Conservation (phyloP, 2,113 vertebrate species). For the Callithrix jacchus region DNA sequence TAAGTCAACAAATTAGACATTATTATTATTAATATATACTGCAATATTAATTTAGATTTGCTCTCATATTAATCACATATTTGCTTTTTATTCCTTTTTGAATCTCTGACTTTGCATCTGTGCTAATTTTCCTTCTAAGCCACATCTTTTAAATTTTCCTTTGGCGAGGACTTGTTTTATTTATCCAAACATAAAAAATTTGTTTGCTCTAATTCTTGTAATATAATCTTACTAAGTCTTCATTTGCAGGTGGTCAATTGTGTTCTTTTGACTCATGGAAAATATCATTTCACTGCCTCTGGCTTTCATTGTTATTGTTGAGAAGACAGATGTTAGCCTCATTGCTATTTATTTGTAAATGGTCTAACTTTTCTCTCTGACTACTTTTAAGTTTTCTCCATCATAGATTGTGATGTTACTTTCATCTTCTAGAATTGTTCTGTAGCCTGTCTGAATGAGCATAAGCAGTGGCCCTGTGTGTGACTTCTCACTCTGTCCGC, state of each 20-base stretch:
- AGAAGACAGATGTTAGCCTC: neutral
- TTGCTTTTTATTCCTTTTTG: slow-evolving; percentile 7
- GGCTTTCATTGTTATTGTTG: neutral
- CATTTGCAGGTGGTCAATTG: neutral
- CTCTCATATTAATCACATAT: neutral
- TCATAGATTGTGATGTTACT: neutral
- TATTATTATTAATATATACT: neutral
- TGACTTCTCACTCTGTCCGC: neutral
- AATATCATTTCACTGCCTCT: neutral
- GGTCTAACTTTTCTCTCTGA: neutral
- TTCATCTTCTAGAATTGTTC: neutral
- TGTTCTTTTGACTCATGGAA: neutral
- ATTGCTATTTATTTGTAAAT: neutral
- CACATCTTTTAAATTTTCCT: neutral
- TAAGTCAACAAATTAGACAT: neutral
- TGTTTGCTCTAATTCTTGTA: neutral
- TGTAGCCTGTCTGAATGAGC: neutral
- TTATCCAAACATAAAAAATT: neutral
- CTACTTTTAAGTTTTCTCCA: neutral
- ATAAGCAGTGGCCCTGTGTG: neutral
- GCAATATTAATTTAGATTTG: neutral
- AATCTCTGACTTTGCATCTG: neutral
- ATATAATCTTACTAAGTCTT: neutral
- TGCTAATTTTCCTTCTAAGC: slow-evolving; percentile 21
- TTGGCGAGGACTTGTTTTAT: neutral